Conservation (phyloP, 2,888 invertebrate genomes). For the Ephialtes manifestator region DNA sequence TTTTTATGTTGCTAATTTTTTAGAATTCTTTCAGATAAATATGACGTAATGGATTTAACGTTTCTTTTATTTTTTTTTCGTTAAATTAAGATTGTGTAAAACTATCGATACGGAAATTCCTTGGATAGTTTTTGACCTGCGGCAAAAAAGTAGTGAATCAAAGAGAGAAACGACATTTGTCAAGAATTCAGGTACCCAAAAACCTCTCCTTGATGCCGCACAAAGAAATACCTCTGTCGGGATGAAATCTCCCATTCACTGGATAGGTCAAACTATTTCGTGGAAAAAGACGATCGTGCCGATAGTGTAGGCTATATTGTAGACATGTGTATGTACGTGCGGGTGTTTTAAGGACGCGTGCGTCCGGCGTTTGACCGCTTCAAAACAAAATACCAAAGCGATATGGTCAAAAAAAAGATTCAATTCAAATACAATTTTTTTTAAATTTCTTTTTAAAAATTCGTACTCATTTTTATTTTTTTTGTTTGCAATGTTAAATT, state of each 20-base stretch:
- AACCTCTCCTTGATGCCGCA: background rate
- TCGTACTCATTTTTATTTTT: no score
- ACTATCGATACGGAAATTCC: background rate
- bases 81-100: no score
- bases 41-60: no score
- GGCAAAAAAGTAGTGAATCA: constrained; percentile 7
- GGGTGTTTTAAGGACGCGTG: background rate
- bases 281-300: constrained; percentile 17
- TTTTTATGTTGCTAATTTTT: no score
- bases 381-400: background rate
- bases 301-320: background rate
- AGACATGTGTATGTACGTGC: background rate
- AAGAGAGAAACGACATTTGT: background rate
- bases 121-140: background rate
- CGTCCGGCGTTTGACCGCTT: background rate
- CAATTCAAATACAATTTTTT: no score
- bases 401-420: background rate
- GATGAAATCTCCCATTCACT: constrained; percentile 26
- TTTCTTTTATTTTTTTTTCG: no score
- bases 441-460: no score
- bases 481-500: no score
- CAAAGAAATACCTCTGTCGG: constrained; percentile 46
- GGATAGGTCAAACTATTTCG: constrained; percentile 42
- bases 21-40: no score
- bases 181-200: background rate